Base-by-base conservation (phyloP, 2,113 vertebrate genomes). In the Sorex araneus region DNA sequence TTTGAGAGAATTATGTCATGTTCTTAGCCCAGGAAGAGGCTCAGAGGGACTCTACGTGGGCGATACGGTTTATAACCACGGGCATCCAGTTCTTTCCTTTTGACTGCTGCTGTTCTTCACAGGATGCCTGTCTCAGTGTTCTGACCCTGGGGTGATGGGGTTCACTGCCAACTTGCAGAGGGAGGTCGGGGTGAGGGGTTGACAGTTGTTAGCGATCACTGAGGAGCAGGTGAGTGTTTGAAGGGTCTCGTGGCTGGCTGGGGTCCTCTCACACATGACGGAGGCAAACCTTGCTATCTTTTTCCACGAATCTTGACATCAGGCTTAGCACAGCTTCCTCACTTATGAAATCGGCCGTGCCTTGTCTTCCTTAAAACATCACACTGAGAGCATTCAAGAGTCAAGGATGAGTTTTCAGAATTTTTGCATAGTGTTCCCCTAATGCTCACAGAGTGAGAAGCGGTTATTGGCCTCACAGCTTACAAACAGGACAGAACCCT, bases 401-500 rank as follows among this genome's bases (percentile, higher is more conserved):
- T 12, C 32, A 64, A 79, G 84, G 45, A 40, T 23, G 54, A 27
- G 45, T 36, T 23, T 27, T 3, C 28, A 69, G 54, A 54, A 54
- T 54, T 54, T 54, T 54, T 4, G 27, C 3, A 23, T 25, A 18
- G 7, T 27, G 23, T 8, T 21, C 27, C 0, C 27, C 23, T 27
- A 21, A 28, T 64, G 63, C 63, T 64, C 27, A 28, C 21, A 60
- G 13, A 60, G 13, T 60, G 21, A 60, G 57, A 60, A 60, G 21
- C 9, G 21, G 13, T 60, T 60, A 21, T 18, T 5, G 57, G 57
- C 3, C 13, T 18, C 13, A 10, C 57, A 8, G 50, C 50, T 50
- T 25, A 28, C 3, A 40, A 18, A 8, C 8, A 15, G 63, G 19
- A 4, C 0, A 0, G 4, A 3, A 80, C 64, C 11, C 79, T 30